Evolutionary conservation across 2,113 vertebrate species (phyloP).

Genomic region (Grammomys surdaster): DNA sequence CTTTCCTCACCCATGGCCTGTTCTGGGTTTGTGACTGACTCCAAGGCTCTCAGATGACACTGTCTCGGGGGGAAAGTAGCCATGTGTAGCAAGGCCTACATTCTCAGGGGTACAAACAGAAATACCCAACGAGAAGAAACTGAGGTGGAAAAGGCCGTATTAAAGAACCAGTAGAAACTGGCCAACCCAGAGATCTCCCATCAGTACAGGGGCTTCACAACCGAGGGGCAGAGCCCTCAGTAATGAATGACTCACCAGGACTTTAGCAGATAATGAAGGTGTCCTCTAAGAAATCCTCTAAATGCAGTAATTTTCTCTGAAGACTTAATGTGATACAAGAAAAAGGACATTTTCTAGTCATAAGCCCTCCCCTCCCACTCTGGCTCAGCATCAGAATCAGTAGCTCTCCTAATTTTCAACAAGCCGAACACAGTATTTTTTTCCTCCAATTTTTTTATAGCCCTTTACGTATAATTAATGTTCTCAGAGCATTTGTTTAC

Average conservation of each 20-base stretch:
- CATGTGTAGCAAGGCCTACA: neutral
- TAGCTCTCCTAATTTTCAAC: slow-evolving; percentile 38
- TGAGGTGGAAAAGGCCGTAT: neutral
- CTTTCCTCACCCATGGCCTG: neutral
- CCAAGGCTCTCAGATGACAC: neutral
- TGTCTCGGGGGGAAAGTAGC: neutral
- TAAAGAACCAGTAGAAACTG: slow-evolving; percentile 40
- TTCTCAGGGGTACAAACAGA: neutral
- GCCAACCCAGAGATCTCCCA: neutral
- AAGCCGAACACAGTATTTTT: slow-evolving; percentile 26
- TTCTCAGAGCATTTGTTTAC: slow-evolving; percentile 13
- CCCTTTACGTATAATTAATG: neutral
- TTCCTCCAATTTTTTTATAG: slow-evolving; percentile 17
- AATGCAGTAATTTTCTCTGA: slow-evolving; percentile 48
- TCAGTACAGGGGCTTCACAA: slow-evolving; percentile 6
- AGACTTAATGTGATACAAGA: slow-evolving; percentile 13
- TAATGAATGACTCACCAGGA: slow-evolving; percentile 11
- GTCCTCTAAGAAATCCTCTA: slow-evolving; percentile 33
- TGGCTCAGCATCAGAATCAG: neutral
- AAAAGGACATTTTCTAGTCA: neutral
- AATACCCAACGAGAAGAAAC: neutral
- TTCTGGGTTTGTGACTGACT: neutral
- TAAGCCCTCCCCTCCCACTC: neutral
- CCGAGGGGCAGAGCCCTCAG: neutral
- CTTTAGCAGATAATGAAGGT: slow-evolving; percentile 54